Base-by-base conservation (phyloP, 2,797 vertebrate genomes). In the Simalia tracyae region DNA sequence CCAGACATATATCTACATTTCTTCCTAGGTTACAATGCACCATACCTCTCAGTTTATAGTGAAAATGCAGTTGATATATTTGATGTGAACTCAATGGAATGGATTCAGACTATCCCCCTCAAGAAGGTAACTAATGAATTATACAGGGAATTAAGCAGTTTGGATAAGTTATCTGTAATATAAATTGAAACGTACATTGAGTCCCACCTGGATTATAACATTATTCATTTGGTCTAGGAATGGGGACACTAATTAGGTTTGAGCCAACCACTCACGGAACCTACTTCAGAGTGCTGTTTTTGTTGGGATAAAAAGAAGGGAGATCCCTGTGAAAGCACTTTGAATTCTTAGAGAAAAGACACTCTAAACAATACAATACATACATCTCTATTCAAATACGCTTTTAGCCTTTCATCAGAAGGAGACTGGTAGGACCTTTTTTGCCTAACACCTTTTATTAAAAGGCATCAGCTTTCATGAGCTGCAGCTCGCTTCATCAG, bases 51-150 rank as follows among this genome's bases (percentile, higher is more conserved):
- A 0, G 98, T 99, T 95, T 99, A 99, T 94, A 99, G 99, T 96
- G 99, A 99, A 97, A 99, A 99, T 68, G 98, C 99, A 1, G 98
- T 99, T 31, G 99, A 99, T 94, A 97, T 99, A 94, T 99, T 99
- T 0, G 98, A 99, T 0, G 98, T 99, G 95, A 99, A 99, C 97
- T 99, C 99, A 89, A 99, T 99, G 99, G 99, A 99, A 94, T 99
- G 99, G 99, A 99, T 99, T 94, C 99, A 99, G 96, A 99, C 99
- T 92, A 98, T 99, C 94, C 99, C 99, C 56, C 98, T 99, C 61
- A 99, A 99, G 95, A 99, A 99, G 98, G 99, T 99, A 96, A 96
- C 31, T 86, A 89, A 12, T 46, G 28, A 2, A 90, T 72, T 36
- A 0, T 85, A 6, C 7, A 36, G 60, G 14, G 72, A 26, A 50